phyloP scores from a whole-genome alignment of 2,797 vertebrate genomes.

The Eleutherodactylus coqui region DNA sequence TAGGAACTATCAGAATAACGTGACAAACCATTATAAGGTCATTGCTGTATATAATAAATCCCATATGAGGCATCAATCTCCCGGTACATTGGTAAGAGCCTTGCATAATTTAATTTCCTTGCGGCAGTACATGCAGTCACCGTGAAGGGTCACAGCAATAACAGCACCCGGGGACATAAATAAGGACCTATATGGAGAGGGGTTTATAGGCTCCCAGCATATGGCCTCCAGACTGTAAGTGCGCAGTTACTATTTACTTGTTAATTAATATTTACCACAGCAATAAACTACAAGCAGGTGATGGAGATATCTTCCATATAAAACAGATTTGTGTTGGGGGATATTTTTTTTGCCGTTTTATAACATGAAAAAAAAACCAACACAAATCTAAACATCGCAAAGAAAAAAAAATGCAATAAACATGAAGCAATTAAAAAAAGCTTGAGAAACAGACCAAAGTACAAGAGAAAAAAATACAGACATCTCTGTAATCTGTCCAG shows the following conservation, averaged over 20 bases:
- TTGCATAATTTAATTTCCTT: conserved; percentile 87
- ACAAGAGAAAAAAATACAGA: background rate
- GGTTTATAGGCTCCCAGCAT: conserved; percentile 65
- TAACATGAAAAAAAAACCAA: background rate
- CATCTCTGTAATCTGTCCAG: background rate
- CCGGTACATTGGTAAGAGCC: conserved; percentile 68
- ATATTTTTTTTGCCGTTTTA: background rate
- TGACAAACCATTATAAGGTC: background rate
- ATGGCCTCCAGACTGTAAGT: conserved; percentile 58
- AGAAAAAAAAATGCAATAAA: background rate
- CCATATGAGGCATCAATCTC: background rate
- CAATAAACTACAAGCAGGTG: background rate
- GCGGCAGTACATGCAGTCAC: conserved; percentile 82
- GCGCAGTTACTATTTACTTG: conserved; percentile 65
- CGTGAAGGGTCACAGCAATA: conserved; percentile 69
- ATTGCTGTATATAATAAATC: conserved; percentile 7
- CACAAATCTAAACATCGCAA: background rate
- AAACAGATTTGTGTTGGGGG: background rate
- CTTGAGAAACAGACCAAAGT: background rate
- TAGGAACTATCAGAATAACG: background rate
- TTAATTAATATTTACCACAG: conserved; percentile 33
- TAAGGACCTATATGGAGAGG: conserved; percentile 64
- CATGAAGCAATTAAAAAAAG: too few relatives aligned
- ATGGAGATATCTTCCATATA: background rate
- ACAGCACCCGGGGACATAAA: conserved; percentile 67